Conservation (phyloP, 2,888 invertebrate genomes). For the Campoletis raptor region DNA sequence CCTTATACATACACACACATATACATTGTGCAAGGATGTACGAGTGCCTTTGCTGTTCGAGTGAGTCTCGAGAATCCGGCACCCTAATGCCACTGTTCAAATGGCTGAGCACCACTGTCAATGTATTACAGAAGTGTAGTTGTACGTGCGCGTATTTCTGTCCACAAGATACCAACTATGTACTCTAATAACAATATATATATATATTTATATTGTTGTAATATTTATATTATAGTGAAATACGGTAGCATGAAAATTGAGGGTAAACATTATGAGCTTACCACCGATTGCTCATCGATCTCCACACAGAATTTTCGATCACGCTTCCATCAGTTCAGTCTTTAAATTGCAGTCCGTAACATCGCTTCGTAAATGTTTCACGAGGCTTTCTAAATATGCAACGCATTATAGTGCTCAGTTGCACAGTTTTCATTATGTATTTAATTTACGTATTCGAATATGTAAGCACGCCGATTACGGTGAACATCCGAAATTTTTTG, state of each 20-base stretch:
- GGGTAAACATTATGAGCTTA: constrained; percentile 11
- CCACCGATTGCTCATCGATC: constrained; percentile 7
- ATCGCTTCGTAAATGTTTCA: not conserved
- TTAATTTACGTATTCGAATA: not conserved
- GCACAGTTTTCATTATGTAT: too few species aligned
- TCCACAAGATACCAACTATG: constrained; percentile 14
- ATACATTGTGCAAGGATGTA: constrained; percentile 20
- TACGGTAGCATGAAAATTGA: not conserved
- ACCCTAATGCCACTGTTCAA: constrained; percentile 25
- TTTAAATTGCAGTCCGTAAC: not conserved
- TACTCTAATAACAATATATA: not conserved
- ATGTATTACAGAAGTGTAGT: constrained; percentile 24
- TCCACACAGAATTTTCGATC: not conserved
- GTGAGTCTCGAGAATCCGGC: constrained; percentile 59
- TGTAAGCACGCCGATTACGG: not conserved
- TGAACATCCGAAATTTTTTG: not conserved
- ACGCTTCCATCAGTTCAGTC: not conserved
- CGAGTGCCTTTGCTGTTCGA: constrained; percentile 52
- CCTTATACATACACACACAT: constrained; percentile 12
- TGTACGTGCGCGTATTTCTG: constrained; percentile 14
- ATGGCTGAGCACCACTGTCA: constrained; percentile 53
- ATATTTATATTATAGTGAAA: constrained; percentile 16
- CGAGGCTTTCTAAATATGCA: not conserved
- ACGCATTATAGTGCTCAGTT: not conserved
- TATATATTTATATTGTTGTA: constrained; percentile 5